Percentiles rank a stretch among this genome's conserved stretches.
phyloP scores from a whole-genome alignment of 2,113 vertebrate species.

The Mohoua ochrocephala region DNA sequence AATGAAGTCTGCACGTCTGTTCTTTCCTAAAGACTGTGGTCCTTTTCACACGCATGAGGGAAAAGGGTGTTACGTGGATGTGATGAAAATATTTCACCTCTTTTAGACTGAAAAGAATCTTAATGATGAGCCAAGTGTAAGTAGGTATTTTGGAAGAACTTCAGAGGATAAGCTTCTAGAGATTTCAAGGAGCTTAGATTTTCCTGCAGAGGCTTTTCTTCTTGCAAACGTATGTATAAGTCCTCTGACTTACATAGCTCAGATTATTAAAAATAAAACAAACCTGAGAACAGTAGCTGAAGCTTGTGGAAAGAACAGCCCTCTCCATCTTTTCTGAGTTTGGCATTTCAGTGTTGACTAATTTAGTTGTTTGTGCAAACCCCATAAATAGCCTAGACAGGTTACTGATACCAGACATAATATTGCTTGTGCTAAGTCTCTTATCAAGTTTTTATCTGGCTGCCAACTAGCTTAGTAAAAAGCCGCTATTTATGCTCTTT shows the following conservation, averaged over 20 bases:
- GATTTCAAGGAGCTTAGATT: neutral
- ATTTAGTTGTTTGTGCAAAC: conserved; percentile 17
- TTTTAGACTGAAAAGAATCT: neutral
- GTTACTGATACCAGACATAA: conserved; percentile 58
- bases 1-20: neutral
- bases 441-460: conserved; percentile 37
- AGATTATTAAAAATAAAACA: neutral
- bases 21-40: neutral
- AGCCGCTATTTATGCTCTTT: conserved; percentile 35
- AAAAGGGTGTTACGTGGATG: neutral
- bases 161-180: neutral
- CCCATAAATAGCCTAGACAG: conserved; percentile 43
- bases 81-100: neutral
- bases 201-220: neutral
- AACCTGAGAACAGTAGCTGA: neutral
- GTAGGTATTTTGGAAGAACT: neutral
- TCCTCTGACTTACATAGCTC: neutral
- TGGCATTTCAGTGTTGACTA: neutral
- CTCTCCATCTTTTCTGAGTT: neutral
- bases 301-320: neutral
- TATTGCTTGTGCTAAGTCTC: conserved; percentile 23
- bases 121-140: neutral
- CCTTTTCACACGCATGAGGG: neutral
- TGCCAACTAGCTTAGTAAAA: conserved; percentile 26
- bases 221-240: neutral